These are phyloP conservation scores for Sminthopsis crassicaudata DNA, from an alignment of 2,113 vertebrate species.

Conservation along the genomic window DNA sequence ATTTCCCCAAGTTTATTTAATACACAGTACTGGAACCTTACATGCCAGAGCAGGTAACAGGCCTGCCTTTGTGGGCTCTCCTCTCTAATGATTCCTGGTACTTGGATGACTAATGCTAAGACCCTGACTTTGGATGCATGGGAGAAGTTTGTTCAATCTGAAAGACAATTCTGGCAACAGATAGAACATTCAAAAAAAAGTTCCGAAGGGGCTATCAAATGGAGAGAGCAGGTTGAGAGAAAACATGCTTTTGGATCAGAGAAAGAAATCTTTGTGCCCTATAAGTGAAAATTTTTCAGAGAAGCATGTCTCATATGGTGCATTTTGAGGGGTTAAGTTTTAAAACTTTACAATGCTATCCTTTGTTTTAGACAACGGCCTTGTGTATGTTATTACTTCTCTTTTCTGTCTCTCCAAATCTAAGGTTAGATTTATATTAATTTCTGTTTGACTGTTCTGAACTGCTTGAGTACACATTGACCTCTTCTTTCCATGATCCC, in stretches of 20 bases:
- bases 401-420: background rate
- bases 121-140: slow-evolving; percentile 35
- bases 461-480: background rate
- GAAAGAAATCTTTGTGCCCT: background rate
- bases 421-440: background rate
- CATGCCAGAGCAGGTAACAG: slow-evolving; percentile 77
- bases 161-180: slow-evolving; percentile 66
- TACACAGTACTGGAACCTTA: slow-evolving; percentile 72
- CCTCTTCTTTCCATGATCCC: accelerated
- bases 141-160: slow-evolving; percentile 56
- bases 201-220: background rate
- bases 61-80: slow-evolving; percentile 78
- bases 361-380: background rate
- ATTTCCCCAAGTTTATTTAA: slow-evolving; percentile 81
- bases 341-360: background rate
- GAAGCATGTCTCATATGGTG: too few species aligned
- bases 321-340: accelerated
- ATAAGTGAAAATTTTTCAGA: background rate
- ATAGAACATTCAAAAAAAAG: slow-evolving; percentile 22
- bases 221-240: slow-evolving; percentile 4
- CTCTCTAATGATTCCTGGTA: slow-evolving; percentile 64
- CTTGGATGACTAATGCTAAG: slow-evolving; percentile 78
- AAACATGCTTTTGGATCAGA: background rate
- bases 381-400: background rate
- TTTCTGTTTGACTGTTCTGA: background rate